Conservation (phyloP, 92 coral and sea anemone genomes). For the Phenganax marumi region DNA sequence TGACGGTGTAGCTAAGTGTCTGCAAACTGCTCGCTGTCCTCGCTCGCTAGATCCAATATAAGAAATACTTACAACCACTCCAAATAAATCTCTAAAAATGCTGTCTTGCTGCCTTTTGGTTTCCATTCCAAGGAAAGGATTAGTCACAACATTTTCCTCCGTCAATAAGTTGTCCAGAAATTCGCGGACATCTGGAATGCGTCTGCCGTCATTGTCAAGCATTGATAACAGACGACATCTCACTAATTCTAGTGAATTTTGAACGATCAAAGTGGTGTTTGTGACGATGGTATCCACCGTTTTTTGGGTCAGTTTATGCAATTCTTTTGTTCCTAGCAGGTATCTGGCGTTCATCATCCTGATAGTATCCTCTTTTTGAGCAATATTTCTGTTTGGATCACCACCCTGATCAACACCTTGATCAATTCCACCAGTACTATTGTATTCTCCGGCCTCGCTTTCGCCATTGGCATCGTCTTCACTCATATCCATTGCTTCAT, state of each 20-base stretch:
- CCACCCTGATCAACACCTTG: too few relatives aligned
- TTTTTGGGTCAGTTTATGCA: constrained; percentile 46
- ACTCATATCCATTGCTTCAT: not conserved
- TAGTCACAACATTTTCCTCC: constrained; percentile 39
- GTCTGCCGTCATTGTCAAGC: constrained; percentile 25
- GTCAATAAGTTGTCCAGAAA: constrained; percentile 32
- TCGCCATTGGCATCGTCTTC: not conserved
- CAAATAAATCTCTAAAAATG: constrained; percentile 48
- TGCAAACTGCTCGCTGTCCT: too few relatives aligned
- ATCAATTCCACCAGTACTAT: constrained; percentile 5
- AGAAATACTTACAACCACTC: constrained; percentile 42
- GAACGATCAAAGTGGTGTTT: constrained; percentile 45
- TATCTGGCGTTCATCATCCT: constrained; percentile 36
- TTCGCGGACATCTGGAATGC: constrained; percentile 36
- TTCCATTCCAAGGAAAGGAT: constrained; percentile 56
- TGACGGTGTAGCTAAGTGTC: too few relatives aligned
- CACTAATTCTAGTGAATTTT: constrained; percentile 32
- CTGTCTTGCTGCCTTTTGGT: constrained; percentile 45
- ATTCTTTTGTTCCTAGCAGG: constrained; percentile 48
- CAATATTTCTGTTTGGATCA: not conserved
- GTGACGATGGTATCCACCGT: constrained; percentile 36
- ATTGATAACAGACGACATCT: constrained; percentile 22
- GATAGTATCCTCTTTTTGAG: constrained; percentile 16
- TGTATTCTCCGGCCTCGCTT: not conserved
- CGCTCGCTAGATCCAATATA: too few relatives aligned